Conservation (phyloP, 2,888 invertebrate genomes). For the Leptinotarsa rubiginosa region DNA sequence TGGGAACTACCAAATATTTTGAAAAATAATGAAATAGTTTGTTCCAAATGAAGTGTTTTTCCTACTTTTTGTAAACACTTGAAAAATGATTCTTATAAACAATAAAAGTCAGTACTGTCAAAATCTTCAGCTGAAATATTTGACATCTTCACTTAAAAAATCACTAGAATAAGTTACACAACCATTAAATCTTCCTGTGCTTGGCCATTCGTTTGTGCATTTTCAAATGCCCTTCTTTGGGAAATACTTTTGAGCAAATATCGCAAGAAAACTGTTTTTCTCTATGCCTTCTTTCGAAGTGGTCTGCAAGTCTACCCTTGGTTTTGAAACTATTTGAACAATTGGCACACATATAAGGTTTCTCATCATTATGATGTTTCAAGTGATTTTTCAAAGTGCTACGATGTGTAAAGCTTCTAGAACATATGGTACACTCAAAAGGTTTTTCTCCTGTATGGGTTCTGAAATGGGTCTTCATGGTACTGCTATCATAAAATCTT, state of each 20-base stretch:
- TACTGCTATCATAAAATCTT: neutral
- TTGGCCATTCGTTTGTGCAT: neutral
- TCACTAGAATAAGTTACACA: neutral
- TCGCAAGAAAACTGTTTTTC: neutral
- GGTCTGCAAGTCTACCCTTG: neutral
- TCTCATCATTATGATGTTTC: neutral
- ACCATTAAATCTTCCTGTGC: neutral
- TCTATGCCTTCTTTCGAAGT: neutral
- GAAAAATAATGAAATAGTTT: too few species aligned
- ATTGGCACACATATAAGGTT: neutral
- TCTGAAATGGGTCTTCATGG: neutral
- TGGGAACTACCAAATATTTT: too few species aligned
- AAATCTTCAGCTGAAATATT: too few species aligned
- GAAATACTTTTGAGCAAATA: slow-evolving; percentile 1
- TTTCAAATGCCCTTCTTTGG: slow-evolving; percentile 10
- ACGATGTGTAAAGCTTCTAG: neutral
- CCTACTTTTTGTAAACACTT: too few species aligned
- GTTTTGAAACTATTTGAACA: neutral
- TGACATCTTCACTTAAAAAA: too few species aligned
- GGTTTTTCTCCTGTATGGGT: slow-evolving; percentile 2
- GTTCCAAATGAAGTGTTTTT: too few species aligned
- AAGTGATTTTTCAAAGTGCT: neutral
- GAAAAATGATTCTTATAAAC: too few species aligned
- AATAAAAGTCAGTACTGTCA: too few species aligned
- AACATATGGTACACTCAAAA: neutral